phyloP scores from a whole-genome alignment of 2,113 vertebrate species.

The Monopterus albus region DNA sequence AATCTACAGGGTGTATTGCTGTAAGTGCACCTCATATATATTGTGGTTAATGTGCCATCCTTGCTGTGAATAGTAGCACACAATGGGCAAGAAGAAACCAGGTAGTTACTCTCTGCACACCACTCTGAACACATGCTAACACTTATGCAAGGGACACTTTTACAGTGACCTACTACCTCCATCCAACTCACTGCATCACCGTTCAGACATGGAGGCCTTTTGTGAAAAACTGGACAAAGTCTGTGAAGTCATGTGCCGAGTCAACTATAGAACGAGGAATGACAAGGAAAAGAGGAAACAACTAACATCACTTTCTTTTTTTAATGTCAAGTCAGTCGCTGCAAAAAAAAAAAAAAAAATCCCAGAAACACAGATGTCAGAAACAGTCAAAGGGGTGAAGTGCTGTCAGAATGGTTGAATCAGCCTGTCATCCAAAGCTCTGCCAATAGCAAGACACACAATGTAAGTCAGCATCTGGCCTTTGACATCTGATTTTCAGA shows the following conservation, averaged over 20 bases:
- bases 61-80: conserved; percentile 14
- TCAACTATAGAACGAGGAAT: conserved; percentile 3
- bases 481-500: too few species aligned
- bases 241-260: conserved; percentile 21
- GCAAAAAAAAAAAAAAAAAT: conserved; percentile 3
- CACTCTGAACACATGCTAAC: conserved; percentile 11
- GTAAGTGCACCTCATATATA: neutral
- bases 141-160: too few species aligned
- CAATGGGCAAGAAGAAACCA: neutral
- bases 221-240: conserved; percentile 13
- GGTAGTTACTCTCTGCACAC: neutral
- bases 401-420: neutral
- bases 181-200: conserved; percentile 29
- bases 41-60: conserved; percentile 1
- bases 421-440: neutral
- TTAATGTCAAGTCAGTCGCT: conserved; percentile 3
- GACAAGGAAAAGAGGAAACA: conserved; percentile 31
- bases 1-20: conserved; percentile 4
- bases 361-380: neutral
- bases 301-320: neutral
- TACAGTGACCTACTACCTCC: too few species aligned
- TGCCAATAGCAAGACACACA: conserved; percentile 7
- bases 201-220: conserved; percentile 16
- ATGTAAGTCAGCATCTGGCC: neutral
- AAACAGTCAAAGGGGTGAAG: neutral